phyloP scores from a whole-genome alignment of 30 jellyfish, hydroid and myxozoan genomes.

The Cassiopea xamachana region DNA sequence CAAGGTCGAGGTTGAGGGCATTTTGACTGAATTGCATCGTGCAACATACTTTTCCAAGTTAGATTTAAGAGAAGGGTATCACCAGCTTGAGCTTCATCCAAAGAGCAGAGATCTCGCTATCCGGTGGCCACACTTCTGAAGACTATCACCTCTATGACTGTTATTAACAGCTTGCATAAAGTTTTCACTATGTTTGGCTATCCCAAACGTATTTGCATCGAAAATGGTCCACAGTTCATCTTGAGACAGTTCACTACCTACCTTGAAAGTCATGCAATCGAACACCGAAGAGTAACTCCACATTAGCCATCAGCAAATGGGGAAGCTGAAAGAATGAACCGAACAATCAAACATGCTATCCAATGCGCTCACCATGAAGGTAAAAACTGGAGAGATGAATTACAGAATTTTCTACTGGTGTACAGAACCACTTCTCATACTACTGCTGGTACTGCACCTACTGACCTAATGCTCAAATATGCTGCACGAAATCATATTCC shows the following conservation, averaged over 20 bases:
- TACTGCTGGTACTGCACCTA: background rate
- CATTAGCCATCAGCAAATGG: slow-evolving; percentile 24
- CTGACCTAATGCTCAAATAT: background rate
- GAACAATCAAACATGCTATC: background rate
- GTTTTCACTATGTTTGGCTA: slow-evolving; percentile 7
- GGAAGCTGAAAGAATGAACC: slow-evolving; percentile 23
- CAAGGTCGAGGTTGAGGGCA: slow-evolving; percentile 43
- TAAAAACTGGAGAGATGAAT: background rate
- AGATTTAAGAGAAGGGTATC: slow-evolving; percentile 5
- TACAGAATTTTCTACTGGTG: background rate
- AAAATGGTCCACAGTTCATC: slow-evolving; percentile 35
- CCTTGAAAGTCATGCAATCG: slow-evolving; percentile 6
- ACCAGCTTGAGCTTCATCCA: slow-evolving; percentile 26
- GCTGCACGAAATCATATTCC: background rate
- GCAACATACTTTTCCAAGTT: slow-evolving; percentile 35
- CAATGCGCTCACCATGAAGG: slow-evolving; percentile 21
- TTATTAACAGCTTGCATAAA: background rate
- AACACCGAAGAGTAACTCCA: slow-evolving; percentile 25
- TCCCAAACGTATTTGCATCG: background rate
- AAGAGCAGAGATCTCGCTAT: slow-evolving; percentile 17
- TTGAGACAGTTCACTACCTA: background rate
- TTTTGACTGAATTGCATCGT: slow-evolving; percentile 27
- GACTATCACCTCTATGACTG: background rate
- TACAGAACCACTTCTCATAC: background rate
- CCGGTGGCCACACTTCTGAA: slow-evolving; percentile 3